Percentiles rank a stretch among this genome's conserved stretches.
phyloP scores from a whole-genome alignment of 2,113 vertebrate genomes.

The Anoplopoma fimbria region DNA sequence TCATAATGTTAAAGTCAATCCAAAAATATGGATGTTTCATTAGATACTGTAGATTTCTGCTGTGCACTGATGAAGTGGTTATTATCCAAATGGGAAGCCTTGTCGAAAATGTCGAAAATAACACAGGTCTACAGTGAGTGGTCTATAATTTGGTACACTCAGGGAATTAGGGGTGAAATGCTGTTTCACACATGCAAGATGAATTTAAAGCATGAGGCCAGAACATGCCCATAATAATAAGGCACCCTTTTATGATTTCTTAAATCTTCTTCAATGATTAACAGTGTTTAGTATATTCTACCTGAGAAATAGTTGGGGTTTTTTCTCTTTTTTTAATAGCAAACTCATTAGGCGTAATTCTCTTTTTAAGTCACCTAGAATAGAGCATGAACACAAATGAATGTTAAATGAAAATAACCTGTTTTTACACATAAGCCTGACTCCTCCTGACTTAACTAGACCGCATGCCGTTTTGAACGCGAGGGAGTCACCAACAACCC shows the following conservation, averaged over 20 bases:
- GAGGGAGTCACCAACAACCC: conserved; percentile 19
- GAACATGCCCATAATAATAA: not conserved
- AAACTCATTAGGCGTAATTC: not conserved
- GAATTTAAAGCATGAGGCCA: not conserved
- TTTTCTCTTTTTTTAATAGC: not conserved
- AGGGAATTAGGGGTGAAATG: not conserved
- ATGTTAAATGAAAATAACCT: conserved; percentile 18
- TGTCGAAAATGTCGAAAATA: conserved; percentile 9
- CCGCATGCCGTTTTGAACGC: not conserved
- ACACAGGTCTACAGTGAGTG: conserved; percentile 1
- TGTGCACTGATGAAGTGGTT: not conserved
- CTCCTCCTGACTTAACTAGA: conserved; percentile 39
- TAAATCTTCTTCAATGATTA: not conserved
- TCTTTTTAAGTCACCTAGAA: not conserved
- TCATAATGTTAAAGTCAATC: not conserved
- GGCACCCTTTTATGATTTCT: not conserved
- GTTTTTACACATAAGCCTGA: conserved; percentile 2
- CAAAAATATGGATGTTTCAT: not conserved
- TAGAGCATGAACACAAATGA: conserved; percentile 2
- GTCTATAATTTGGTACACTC: not conserved
- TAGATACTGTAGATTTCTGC: not conserved
- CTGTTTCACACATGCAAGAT: conserved; percentile 7
- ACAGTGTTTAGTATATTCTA: not conserved
- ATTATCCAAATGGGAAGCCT: not conserved
- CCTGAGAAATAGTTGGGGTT: not conserved